These are phyloP conservation scores for Latrodectus elegans DNA, from an alignment of 2,888 invertebrate genomes.

Conservation along the genomic window DNA sequence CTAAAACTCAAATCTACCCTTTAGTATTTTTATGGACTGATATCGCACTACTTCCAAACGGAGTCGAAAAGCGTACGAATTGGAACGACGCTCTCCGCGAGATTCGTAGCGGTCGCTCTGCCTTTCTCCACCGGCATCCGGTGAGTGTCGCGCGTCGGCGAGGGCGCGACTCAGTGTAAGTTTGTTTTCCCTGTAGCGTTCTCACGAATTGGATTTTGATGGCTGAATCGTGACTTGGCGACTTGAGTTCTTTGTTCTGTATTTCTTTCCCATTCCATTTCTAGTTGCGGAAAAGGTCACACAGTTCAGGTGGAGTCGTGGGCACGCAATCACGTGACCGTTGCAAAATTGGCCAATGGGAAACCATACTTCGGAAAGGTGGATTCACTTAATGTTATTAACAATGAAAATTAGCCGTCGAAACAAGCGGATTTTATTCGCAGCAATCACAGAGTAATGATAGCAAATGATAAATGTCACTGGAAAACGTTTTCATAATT, in stretches of 20 bases:
- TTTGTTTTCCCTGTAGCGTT: not conserved
- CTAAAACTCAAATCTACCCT: too few relatives aligned
- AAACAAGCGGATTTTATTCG: constrained; percentile 9
- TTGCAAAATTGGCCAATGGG: constrained; percentile 35
- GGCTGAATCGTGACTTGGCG: constrained; percentile 47
- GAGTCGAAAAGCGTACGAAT: too few relatives aligned
- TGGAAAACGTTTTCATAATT: not conserved
- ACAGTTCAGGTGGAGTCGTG: constrained; percentile 55
- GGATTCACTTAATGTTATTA: constrained; percentile 36
- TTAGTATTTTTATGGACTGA: too few relatives aligned
- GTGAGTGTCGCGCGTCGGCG: not conserved
- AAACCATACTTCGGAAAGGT: constrained; percentile 23
- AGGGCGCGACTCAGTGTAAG: not conserved
- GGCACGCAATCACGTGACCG: constrained; percentile 55
- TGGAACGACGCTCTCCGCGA: too few relatives aligned
- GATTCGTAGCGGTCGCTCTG: not conserved
- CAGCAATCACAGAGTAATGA: constrained; percentile 3
- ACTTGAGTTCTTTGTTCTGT: not conserved
- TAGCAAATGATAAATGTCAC: constrained; percentile 3
- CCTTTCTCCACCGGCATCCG: not conserved
- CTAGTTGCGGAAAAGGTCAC: constrained; percentile 43
- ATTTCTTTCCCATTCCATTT: constrained; percentile 6
- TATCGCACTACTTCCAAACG: too few relatives aligned
- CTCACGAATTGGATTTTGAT: constrained; percentile 8
- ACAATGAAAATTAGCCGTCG: constrained; percentile 45